Evolutionary conservation across 2,113 vertebrate genomes (phyloP), one percentile per base, ranked within the genome.

Genomic region (Apeltes quadracus): DNA sequence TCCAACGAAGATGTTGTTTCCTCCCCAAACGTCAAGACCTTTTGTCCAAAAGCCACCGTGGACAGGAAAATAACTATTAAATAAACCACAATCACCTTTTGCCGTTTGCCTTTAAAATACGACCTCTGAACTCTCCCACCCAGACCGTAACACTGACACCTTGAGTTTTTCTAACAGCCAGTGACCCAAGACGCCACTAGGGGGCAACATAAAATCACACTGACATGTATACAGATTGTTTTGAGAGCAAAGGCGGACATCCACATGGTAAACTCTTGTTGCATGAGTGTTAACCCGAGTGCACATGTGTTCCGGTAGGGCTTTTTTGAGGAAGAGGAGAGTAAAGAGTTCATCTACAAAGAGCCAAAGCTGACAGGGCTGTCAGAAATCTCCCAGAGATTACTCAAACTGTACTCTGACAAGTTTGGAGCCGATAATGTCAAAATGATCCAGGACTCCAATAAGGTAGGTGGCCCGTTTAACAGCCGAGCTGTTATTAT

Each of bases 361-460:
- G 98, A 99, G 76, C 98, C 98, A 3, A 99, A 99, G 82, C 91
- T 99, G 84, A 99, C 98, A 0, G 98, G 96, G 15, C 92, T 99
- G 56, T 99, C 98, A 0, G 98, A 99, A 92, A 98, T 99, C 83
- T 99, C 97, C 34, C 98, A 99, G 81, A 94, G 98, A 72, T 87
- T 99, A 75, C 94, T 99, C 69, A 99, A 98, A 75, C 95, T 99
- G 64, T 99, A 99, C 38, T 97, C 97, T 0, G 97, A 99, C 92
- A 99, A 99, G 90, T 99, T 99, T 55, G 98, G 97, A 81, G 94
- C 95, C 12, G 97, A 99, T 80, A 99, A 98, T 0, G 98, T 99
- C 83, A 99, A 98, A 87, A 99, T 99, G 93, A 99, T 99, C 87
- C 98, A 99, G 85, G 98, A 99, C 87, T 99, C 98, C 76, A 99